Evolutionary conservation across 2,888 invertebrate genomes (phyloP), one percentile per base, ranked within the genome.

Genomic region (Pharmacophagus antenor): DNA sequence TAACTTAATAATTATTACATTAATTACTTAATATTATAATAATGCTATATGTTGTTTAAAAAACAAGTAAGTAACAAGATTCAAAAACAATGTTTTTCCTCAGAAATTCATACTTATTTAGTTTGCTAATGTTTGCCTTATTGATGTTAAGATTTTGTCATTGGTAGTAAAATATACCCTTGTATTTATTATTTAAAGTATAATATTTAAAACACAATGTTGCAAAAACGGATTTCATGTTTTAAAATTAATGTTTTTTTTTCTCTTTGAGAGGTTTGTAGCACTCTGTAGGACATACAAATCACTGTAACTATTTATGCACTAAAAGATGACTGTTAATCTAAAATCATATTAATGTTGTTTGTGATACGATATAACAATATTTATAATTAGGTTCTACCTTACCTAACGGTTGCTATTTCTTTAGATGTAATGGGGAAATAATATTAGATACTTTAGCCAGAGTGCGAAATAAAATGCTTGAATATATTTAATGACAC

Each of bases 221-320:
- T 8, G 17, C 17, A 23, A 2, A 48, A 17, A 50, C 17, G 22
- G 50, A 22, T 60, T 51, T 60, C 8, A 42, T 56, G 37, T 55
- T 54, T 17, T 31, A 10, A 46, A 46, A 59, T 44, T 50, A n/a
- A 55, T 18, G 23, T 25, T 44, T 50, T n/a, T n/a, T n/a, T n/a
- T 56, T 59, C 22, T 54, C 52, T 49, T 50, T 15, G 73, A 77
- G 77, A 80, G 73, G 77, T 73, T 71, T 69, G 82, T 84, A 80
- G 84, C 84, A 85, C 82, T 83, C 83, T 85, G 83, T 81, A 79
- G 73, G 66, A 63, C 67, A 66, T 66, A 51, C 49, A 49, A 25
- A 31, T 68, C 73, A 78, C 77, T 79, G 79, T 78, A 77, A 70
- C 74, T 76, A 55, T 50, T 22, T 55, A 22, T 46, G 53, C 55